These are phyloP conservation scores for Thinocorus orbignyianus DNA, from an alignment of 2,113 vertebrate species.

Conservation along the genomic window DNA sequence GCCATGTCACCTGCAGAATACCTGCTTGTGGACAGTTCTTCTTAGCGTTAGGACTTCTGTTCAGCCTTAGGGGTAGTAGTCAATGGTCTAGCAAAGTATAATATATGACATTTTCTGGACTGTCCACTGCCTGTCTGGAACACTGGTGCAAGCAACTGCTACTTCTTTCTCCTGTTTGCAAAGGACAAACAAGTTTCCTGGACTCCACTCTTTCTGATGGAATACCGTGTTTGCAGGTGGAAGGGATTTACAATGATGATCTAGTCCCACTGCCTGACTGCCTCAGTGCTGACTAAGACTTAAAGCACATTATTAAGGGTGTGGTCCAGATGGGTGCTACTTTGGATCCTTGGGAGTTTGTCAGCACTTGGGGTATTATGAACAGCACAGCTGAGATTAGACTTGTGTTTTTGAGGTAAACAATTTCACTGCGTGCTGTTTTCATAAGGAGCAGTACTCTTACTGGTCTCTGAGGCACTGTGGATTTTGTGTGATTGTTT, in stretches of 20 bases:
- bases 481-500: not conserved
- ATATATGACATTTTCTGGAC: not conserved
- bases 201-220: not conserved
- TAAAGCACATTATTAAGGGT: not conserved
- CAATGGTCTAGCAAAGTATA: not conserved
- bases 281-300: not conserved
- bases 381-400: not conserved
- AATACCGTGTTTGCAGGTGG: not conserved
- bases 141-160: not conserved
- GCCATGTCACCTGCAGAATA: not conserved
- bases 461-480: not conserved
- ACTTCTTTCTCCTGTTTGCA: not conserved
- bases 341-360: not conserved
- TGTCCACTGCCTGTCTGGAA: not conserved
- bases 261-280: not conserved
- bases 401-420: not conserved
- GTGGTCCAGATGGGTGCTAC: not conserved
- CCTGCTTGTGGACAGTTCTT: not conserved
- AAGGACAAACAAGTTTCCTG: too few species aligned
- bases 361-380: not conserved
- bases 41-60: not conserved
- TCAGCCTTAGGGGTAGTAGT: not conserved
- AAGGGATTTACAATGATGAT: not conserved
- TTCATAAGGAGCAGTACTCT: not conserved
- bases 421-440: not conserved